Evolutionary conservation across 2,888 invertebrate species (phyloP).

Genomic region (Epirrhoe alternata): DNA sequence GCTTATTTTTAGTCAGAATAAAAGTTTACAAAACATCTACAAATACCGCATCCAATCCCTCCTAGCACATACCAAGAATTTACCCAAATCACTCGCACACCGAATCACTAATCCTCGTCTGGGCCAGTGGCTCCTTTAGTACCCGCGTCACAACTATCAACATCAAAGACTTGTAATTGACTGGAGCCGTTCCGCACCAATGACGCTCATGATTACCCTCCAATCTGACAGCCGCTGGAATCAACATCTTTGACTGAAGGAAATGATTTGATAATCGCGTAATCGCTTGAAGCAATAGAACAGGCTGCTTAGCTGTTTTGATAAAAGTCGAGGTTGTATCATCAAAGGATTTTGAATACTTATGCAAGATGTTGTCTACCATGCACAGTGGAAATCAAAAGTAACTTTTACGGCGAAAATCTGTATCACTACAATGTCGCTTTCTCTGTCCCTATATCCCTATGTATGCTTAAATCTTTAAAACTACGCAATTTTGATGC

Average conservation of each 20-base stretch:
- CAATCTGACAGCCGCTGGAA: slow-evolving; percentile 23
- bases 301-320: not conserved
- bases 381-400: no score
- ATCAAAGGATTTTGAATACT: no score
- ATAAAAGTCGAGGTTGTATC: no score
- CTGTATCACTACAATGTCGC: no score
- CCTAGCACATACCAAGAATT: not conserved
- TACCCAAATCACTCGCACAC: slow-evolving; percentile 33
- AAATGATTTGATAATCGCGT: slow-evolving; percentile 42
- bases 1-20: no score
- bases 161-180: slow-evolving; percentile 60
- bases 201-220: slow-evolving; percentile 36
- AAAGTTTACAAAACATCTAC: no score
- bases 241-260: slow-evolving; percentile 38
- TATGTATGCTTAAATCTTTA: no score
- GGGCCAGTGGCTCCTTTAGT: slow-evolving; percentile 29
- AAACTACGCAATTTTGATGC: no score
- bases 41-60: not conserved
- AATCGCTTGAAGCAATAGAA: slow-evolving; percentile 13
- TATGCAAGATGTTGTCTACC: no score
- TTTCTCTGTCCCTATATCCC: no score
- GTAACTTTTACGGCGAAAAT: no score
- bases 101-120: slow-evolving; percentile 27
- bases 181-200: slow-evolving; percentile 51
- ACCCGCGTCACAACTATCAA: slow-evolving; percentile 56